Conservation (phyloP, 2,113 vertebrate species). For the Centrocercus urophasianus region DNA sequence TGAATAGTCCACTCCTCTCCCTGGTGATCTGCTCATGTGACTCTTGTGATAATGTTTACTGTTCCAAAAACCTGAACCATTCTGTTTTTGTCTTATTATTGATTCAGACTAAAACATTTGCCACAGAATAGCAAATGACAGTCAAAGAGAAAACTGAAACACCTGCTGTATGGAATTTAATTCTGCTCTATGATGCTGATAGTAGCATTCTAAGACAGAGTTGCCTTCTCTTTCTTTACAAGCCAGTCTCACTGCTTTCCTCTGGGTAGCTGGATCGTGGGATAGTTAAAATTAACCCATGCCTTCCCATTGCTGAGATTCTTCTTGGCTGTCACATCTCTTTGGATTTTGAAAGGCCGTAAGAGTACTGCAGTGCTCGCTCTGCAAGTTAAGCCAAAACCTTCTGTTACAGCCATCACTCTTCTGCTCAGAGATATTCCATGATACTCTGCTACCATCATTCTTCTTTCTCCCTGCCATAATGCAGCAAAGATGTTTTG, state of each 20-base stretch:
- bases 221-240: not conserved
- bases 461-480: not conserved
- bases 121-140: not conserved
- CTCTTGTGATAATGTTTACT: not conserved
- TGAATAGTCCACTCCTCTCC: not conserved
- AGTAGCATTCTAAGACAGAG: not conserved
- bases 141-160: not conserved
- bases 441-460: not conserved
- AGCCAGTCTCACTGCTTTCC: not conserved
- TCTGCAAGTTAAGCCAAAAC: not conserved
- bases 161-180: rapidly evolving
- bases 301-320: not conserved
- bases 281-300: not conserved
- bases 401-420: not conserved
- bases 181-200: not conserved
- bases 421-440: not conserved
- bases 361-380: not conserved
- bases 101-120: not conserved
- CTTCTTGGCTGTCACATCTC: not conserved
- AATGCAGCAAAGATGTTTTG: not conserved
- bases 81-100: not conserved
- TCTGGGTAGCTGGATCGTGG: not conserved
- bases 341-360: not conserved
- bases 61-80: not conserved
- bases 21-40: not conserved